Percentiles rank a stretch among this genome's conserved stretches.
These are phyloP conservation scores for Tragelaphus oryx DNA, from an alignment of 2,797 vertebrate genomes.

Conservation along the genomic window DNA sequence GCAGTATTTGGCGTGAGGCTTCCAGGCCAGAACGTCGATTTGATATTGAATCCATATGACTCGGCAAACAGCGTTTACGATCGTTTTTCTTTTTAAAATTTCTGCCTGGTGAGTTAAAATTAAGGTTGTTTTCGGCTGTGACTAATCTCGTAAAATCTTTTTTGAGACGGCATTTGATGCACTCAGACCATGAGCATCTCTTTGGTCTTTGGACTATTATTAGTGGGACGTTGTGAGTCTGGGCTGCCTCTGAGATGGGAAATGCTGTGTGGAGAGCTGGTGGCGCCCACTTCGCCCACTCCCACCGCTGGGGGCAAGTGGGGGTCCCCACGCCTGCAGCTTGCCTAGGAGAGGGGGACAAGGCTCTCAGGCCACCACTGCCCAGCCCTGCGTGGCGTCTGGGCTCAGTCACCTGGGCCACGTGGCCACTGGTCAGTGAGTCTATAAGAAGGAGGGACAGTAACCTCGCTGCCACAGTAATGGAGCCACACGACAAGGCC, in stretches of 20 bases:
- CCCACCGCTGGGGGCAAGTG: neutral
- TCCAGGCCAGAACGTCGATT: constrained; percentile 74
- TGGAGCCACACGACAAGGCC: neutral
- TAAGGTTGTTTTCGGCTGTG: constrained; percentile 69
- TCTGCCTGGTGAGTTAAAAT: constrained; percentile 70
- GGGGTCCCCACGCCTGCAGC: neutral
- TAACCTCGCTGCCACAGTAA: neutral
- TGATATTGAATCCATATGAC: constrained; percentile 83
- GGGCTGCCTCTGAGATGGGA: neutral
- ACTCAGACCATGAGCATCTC: constrained; percentile 66
- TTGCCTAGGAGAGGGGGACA: rapidly evolving
- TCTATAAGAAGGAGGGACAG: neutral
- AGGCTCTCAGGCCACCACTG: neutral
- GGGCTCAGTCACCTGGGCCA: neutral
- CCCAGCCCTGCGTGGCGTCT: rapidly evolving
- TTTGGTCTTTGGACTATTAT: constrained; percentile 67
- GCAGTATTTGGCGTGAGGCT: constrained; percentile 63
- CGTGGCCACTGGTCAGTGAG: rapidly evolving
- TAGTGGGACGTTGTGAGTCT: neutral
- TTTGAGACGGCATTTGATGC: constrained; percentile 64
- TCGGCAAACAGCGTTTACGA: constrained; percentile 69
- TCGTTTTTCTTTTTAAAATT: constrained; percentile 33
- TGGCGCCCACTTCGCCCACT: neutral
- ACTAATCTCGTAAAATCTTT: constrained; percentile 74
- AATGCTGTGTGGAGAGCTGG: neutral